phyloP scores from a whole-genome alignment of 2,888 invertebrate genomes.

The Hermaeophaga mercurialis region DNA sequence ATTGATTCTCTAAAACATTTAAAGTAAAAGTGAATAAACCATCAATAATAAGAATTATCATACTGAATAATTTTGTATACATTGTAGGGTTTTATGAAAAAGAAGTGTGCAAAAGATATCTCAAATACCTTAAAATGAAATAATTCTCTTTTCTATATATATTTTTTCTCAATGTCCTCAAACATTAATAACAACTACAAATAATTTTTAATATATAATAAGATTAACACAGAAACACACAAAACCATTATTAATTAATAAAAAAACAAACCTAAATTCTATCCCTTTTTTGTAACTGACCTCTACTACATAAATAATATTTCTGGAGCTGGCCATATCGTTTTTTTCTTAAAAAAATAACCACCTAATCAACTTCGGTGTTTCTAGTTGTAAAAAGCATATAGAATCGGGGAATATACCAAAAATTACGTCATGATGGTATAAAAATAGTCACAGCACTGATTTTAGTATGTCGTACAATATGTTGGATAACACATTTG shows the following conservation, averaged over 20 bases:
- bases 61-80: too few species aligned
- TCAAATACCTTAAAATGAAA: too few species aligned
- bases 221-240: neutral
- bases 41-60: too few species aligned
- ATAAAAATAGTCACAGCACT: constrained; percentile 37
- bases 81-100: too few species aligned
- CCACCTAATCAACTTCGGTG: constrained; percentile 11
- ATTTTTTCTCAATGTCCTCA: too few species aligned
- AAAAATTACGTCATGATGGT: constrained; percentile 20
- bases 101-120: too few species aligned
- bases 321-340: constrained; percentile 16
- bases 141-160: too few species aligned
- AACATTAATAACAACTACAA: too few species aligned
- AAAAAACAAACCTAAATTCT: constrained; percentile 32
- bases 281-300: constrained; percentile 41
- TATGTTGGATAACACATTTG: constrained; percentile 16
- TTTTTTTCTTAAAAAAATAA: constrained; percentile 13
- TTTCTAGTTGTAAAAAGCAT: constrained; percentile 1
- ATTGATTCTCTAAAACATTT: neutral
- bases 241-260: constrained; percentile 10
- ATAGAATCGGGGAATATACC: constrained; percentile 4
- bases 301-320: constrained; percentile 35
- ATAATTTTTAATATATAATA: too few species aligned
- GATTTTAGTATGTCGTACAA: constrained; percentile 31
- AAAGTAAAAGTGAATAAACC: too few species aligned